Percentiles rank a stretch among this genome's conserved stretches.
Evolutionary conservation across 2,888 invertebrate genomes (phyloP).

Genomic region (Cremastinae sp.): DNA sequence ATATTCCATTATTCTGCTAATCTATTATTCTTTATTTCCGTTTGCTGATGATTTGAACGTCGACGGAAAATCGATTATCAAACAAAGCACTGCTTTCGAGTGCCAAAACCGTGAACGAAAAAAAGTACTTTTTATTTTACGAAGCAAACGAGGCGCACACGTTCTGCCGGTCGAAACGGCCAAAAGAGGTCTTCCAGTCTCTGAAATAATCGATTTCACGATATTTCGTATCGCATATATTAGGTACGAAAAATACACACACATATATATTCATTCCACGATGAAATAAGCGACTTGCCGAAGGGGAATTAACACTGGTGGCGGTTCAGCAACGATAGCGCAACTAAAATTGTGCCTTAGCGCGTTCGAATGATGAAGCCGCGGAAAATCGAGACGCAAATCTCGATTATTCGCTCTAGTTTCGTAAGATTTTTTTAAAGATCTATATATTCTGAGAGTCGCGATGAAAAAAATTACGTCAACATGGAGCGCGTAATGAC

Average conservation of each 20-base stretch:
- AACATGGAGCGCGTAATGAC: slow-evolving; percentile 47
- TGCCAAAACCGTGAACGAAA: neutral
- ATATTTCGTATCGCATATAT: slow-evolving; percentile 23
- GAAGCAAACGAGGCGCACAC: neutral
- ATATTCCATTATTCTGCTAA: slow-evolving; percentile 39
- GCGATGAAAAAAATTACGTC: slow-evolving; percentile 32
- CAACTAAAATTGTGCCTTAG: slow-evolving; percentile 57
- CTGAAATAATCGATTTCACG: slow-evolving; percentile 39
- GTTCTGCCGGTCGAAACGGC: neutral
- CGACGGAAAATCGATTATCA: slow-evolving; percentile 10
- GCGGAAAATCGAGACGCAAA: slow-evolving; percentile 4
- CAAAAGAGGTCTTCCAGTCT: slow-evolving; percentile 56
- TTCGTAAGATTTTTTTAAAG: slow-evolving; percentile 47
- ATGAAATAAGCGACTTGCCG: slow-evolving; percentile 15
- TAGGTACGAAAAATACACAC: slow-evolving; percentile 34
- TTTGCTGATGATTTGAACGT: slow-evolving; percentile 25
- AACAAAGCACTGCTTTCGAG: slow-evolving; percentile 47
- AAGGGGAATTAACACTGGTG: neutral
- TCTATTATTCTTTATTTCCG: slow-evolving; percentile 30
- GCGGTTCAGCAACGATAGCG: slow-evolving; percentile 24
- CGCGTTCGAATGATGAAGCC: slow-evolving; percentile 6
- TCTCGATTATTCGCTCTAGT: slow-evolving; percentile 21
- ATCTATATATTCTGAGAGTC: slow-evolving; percentile 34
- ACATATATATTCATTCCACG: slow-evolving; percentile 52
- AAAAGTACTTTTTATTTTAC: slow-evolving; percentile 13